A percentile compares a stretch with the other conserved stretches of the same genome.
Conservation (phyloP, 2,113 vertebrate species). For the Albula glossodonta region DNA sequence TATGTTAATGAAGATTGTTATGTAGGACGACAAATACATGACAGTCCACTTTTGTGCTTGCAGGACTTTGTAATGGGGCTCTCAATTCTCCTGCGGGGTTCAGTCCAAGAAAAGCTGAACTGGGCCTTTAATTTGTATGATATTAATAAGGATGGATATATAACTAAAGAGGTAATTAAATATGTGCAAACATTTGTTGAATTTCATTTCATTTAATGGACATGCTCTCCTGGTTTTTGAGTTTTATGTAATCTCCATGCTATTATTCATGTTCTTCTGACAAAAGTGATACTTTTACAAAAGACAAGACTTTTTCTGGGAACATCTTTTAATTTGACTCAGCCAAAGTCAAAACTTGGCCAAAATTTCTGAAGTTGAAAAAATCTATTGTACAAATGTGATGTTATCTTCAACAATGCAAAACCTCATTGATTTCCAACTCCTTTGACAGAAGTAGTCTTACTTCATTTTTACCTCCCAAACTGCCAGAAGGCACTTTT, state of each 20-base stretch:
- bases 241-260: not conserved
- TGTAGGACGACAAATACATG: too few species aligned
- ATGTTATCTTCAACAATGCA: too few species aligned
- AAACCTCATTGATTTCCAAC: too few species aligned
- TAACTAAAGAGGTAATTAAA: conserved; percentile 90
- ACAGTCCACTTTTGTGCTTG: conserved; percentile 22
- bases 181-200: not conserved
- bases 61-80: conserved; percentile 97
- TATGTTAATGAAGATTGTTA: not conserved
- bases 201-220: not conserved
- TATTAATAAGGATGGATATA: conserved; percentile 98
- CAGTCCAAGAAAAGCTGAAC: conserved; percentile 95
- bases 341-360: too few species aligned
- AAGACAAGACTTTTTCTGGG: not conserved
- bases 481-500: too few species aligned
- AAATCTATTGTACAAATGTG: too few species aligned
- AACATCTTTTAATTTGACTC: not conserved
- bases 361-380: too few species aligned
- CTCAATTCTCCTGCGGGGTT: conserved; percentile 92
- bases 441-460: too few species aligned
- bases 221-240: not conserved
- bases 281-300: not conserved
- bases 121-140: conserved; percentile 99
- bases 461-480: too few species aligned
- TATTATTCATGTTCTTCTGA: not conserved